phyloP scores from a whole-genome alignment of 1,140 invertebrate species.

The Drosophila sp. region DNA sequence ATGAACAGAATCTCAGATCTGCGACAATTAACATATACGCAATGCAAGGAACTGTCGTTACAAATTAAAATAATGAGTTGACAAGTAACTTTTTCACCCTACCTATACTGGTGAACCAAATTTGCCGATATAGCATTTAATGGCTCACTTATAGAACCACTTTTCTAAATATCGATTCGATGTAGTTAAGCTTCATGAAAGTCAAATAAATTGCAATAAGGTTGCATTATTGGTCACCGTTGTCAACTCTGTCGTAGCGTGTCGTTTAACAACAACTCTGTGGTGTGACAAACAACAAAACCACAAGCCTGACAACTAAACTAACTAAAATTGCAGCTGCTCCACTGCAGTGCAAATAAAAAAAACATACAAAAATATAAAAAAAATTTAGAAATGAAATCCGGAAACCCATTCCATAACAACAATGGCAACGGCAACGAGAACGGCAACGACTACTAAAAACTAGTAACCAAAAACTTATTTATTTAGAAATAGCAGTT shows the following conservation, averaged over 20 bases:
- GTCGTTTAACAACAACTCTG: slow-evolving; percentile 36
- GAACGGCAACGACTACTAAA: slow-evolving; percentile 7
- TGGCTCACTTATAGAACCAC: neutral
- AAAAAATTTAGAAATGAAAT: slow-evolving; percentile 5
- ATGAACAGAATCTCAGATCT: neutral
- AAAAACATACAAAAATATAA: slow-evolving; percentile 5
- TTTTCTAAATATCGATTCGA: neutral
- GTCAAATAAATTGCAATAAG: neutral
- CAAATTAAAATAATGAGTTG: too few species aligned
- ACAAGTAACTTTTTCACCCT: too few species aligned
- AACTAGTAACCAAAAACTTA: slow-evolving; percentile 66
- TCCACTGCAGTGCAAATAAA: neutral
- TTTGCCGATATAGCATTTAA: neutral
- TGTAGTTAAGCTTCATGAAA: neutral
- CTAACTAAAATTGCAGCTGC: slow-evolving; percentile 41
- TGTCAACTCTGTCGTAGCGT: slow-evolving; percentile 29
- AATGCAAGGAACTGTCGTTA: too few species aligned
- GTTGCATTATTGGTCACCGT: slow-evolving; percentile 25
- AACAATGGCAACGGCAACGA: slow-evolving; percentile 3
- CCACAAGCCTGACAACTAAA: slow-evolving; percentile 44
- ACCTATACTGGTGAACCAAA: too few species aligned
- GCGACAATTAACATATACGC: too few species aligned
- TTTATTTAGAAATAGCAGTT: slow-evolving; percentile 74
- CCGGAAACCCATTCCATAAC: slow-evolving; percentile 25
- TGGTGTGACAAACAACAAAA: slow-evolving; percentile 38